phyloP scores from a whole-genome alignment of 1,140 invertebrate species.

The Ceratoteleas bidentatus region DNA sequence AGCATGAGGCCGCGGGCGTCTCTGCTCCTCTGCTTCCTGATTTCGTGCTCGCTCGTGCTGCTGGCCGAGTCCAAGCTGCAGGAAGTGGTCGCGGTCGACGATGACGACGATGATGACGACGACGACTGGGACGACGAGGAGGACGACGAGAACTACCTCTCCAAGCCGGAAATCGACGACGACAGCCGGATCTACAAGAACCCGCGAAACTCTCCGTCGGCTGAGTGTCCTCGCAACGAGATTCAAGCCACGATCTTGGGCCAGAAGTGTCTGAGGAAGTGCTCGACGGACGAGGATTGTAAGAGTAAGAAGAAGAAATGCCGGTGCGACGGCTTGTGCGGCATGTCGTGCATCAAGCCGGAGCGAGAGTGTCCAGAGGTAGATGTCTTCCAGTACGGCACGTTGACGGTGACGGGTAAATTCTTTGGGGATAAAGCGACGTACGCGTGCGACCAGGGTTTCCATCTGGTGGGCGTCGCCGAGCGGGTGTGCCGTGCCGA shows the following conservation, averaged over 20 bases:
- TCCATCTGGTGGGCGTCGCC: constrained; percentile 91
- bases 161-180: constrained; percentile 84
- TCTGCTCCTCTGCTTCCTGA: constrained; percentile 67
- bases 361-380: constrained; percentile 92
- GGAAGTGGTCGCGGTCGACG: constrained; percentile 76
- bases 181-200: constrained; percentile 92
- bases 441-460: constrained; percentile 94
- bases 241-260: constrained; percentile 84
- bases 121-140: constrained; percentile 84
- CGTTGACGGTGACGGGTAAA: constrained; percentile 86
- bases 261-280: constrained; percentile 95
- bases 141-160: constrained; percentile 83
- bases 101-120: constrained; percentile 79
- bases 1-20: constrained; percentile 69
- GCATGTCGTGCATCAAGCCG: constrained; percentile 98
- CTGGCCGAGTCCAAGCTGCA: constrained; percentile 74
- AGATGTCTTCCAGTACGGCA: constrained; percentile 86
- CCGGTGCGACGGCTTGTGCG: constrained; percentile 97
- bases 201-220: constrained; percentile 92
- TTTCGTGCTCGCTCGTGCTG: constrained; percentile 68
- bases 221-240: constrained; percentile 91
- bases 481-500: constrained; percentile 94
- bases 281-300: constrained; percentile 96
- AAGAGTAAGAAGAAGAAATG: constrained; percentile 98
- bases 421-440: constrained; percentile 89